A percentile compares a stretch with the other conserved stretches of the same genome.
These are phyloP conservation scores for Hippocampus zosterae DNA, from an alignment of 2,113 vertebrate species.

Conservation along the genomic window DNA sequence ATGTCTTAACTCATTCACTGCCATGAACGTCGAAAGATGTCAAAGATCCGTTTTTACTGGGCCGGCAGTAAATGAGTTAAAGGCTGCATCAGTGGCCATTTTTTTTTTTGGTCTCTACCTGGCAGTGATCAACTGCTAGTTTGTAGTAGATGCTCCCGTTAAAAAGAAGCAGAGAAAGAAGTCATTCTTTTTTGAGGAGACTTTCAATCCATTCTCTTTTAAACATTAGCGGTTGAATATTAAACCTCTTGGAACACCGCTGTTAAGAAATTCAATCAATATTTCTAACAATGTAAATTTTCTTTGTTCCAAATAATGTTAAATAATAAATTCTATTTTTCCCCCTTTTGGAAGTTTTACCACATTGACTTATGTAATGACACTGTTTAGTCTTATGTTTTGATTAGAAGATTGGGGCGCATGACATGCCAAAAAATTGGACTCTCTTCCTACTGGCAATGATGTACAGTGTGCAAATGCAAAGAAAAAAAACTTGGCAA, in stretches of 20 bases:
- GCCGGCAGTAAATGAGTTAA: not conserved
- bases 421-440: slow-evolving; percentile 18
- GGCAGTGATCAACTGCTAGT: not conserved
- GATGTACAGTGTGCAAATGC: slow-evolving; percentile 32
- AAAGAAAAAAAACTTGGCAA: slow-evolving; percentile 5
- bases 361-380: slow-evolving; percentile 39
- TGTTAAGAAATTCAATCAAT: slow-evolving; percentile 58
- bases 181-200: not conserved
- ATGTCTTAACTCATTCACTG: too few species aligned
- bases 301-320: slow-evolving; percentile 90
- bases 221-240: slow-evolving; percentile 28
- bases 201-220: slow-evolving; percentile 37
- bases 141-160: slow-evolving; percentile 11
- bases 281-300: slow-evolving; percentile 80
- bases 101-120: slow-evolving; percentile 20
- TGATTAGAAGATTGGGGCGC: not conserved
- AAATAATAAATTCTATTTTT: slow-evolving; percentile 55
- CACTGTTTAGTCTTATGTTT: slow-evolving; percentile 47
- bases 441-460: slow-evolving; percentile 22
- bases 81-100: slow-evolving; percentile 28
- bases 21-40: too few species aligned
- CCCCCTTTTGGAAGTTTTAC: slow-evolving; percentile 47
- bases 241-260: slow-evolving; percentile 60
- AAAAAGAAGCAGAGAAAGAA: slow-evolving; percentile 25
- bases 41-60: too few species aligned